phyloP scores from a whole-genome alignment of 2,113 vertebrate genomes.

The Spea multiplicata region DNA sequence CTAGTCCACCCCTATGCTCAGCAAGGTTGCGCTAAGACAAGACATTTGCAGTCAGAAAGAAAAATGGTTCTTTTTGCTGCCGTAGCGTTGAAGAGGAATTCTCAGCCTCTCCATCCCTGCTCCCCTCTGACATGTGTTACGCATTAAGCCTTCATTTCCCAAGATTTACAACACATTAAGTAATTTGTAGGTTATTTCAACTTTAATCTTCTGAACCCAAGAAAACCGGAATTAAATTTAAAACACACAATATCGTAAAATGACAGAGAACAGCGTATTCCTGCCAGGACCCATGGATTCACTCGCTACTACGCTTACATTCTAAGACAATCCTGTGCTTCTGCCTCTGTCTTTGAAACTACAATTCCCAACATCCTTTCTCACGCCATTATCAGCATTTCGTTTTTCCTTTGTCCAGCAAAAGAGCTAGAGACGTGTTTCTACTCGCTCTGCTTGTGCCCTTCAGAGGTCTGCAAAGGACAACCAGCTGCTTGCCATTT shows the following conservation, averaged over 20 bases:
- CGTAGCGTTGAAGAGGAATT: slow-evolving; percentile 35
- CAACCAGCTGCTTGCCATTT: too few species aligned
- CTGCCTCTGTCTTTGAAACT: neutral
- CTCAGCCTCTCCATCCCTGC: slow-evolving; percentile 52
- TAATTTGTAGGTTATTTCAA: slow-evolving; percentile 89
- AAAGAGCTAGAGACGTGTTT: too few species aligned
- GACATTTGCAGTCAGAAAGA: slow-evolving; percentile 12
- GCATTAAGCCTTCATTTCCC: slow-evolving; percentile 81
- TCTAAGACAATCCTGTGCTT: neutral
- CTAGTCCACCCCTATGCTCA: neutral
- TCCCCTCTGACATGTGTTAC: slow-evolving; percentile 76
- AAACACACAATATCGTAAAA: slow-evolving; percentile 75
- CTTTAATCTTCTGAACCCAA: slow-evolving; percentile 80
- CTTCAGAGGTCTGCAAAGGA: too few species aligned
- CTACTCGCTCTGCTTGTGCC: too few species aligned
- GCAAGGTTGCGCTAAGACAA: neutral
- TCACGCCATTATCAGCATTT: neutral
- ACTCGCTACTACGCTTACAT: neutral
- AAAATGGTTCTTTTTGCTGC: slow-evolving; percentile 20
- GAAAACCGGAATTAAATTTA: slow-evolving; percentile 81
- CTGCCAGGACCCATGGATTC: slow-evolving; percentile 1
- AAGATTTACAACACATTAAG: slow-evolving; percentile 87
- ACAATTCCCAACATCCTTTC: neutral
- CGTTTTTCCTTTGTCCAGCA: too few species aligned
- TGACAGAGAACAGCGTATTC: slow-evolving; percentile 55